Conservation (phyloP, 2,113 vertebrate species). For the Sakesphorus luctuosus region DNA sequence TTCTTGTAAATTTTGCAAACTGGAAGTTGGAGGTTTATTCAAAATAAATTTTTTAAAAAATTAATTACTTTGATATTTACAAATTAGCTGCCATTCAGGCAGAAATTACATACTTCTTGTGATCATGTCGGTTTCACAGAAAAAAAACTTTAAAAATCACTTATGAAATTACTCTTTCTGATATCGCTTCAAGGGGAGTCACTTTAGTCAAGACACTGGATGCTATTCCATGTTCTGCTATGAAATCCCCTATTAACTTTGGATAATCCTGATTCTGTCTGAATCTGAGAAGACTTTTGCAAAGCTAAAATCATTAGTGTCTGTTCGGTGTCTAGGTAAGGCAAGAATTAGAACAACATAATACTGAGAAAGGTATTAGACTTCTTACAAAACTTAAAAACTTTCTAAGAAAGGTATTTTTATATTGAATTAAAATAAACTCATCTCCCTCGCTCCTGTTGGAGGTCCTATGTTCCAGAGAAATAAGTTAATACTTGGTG, state of each 20-base stretch:
- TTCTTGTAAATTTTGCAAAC: background rate
- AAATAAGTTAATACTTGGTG: background rate
- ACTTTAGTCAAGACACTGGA: background rate
- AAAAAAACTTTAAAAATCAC: background rate
- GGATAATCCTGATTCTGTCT: background rate
- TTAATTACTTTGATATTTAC: background rate
- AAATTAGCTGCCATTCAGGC: background rate
- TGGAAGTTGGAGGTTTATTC: background rate
- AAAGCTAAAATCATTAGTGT: background rate
- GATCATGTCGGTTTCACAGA: background rate
- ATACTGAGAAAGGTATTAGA: background rate
- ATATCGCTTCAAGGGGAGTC: background rate
- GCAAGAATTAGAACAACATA: background rate
- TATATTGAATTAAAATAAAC: background rate
- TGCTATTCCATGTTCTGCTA: background rate
- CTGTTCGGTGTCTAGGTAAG: background rate
- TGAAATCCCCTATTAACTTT: background rate
- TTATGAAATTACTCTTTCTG: background rate
- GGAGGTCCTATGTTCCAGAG: background rate
- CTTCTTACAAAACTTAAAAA: background rate
- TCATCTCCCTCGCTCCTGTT: background rate
- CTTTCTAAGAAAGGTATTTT: background rate
- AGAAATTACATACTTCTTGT: background rate
- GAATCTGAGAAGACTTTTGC: background rate
- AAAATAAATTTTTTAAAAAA: background rate